Percentiles rank a stretch among this genome's conserved stretches.
Conservation (phyloP, 2,888 invertebrate genomes). For the Drosophila paucipuncta region DNA sequence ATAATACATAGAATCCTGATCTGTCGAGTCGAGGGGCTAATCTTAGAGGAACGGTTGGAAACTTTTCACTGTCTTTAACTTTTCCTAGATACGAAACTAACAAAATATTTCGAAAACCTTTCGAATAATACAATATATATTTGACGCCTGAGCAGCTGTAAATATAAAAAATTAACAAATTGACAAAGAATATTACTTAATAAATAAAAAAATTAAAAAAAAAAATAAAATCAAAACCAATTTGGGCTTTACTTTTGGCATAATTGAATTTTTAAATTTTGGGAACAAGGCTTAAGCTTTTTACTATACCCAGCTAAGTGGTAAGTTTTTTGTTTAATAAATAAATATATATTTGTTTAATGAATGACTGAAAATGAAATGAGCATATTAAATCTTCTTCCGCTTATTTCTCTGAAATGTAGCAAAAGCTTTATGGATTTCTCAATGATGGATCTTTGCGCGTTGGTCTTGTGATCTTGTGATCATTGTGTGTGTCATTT, state of each 20-base stretch:
- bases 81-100: not conserved
- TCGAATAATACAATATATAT: not conserved
- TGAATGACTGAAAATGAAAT: not conserved
- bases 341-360: not conserved
- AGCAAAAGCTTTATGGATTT: conserved; percentile 2
- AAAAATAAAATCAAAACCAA: not conserved
- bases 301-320: accelerated
- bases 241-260: not conserved
- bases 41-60: not conserved
- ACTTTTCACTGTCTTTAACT: not conserved
- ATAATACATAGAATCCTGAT: not conserved
- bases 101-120: too few relatives aligned
- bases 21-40: not conserved
- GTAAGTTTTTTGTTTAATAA: not conserved
- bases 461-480: conserved; percentile 36
- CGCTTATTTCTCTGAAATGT: not conserved
- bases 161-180: not conserved
- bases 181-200: accelerated
- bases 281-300: not conserved
- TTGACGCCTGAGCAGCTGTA: not conserved
- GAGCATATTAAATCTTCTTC: not conserved
- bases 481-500: conserved; percentile 53
- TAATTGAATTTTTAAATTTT: not conserved
- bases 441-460: conserved; percentile 19
- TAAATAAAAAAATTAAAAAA: not conserved